Percentiles rank a stretch among this genome's conserved stretches.
Conservation (phyloP, 1,140 invertebrate species). For the Branchinecta lynchi region DNA sequence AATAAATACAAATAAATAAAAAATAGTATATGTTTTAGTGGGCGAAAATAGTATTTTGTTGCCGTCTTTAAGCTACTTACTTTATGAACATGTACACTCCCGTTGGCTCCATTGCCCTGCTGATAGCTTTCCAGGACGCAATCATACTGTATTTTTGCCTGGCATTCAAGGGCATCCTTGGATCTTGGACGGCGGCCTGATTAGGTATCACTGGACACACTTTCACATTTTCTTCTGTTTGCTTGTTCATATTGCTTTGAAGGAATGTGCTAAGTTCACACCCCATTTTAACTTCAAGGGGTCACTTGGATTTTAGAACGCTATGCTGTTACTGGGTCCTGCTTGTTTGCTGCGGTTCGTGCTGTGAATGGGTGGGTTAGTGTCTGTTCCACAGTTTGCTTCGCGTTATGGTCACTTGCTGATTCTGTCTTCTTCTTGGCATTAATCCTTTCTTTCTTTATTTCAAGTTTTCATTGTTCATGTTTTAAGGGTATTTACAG, state of each 20-base stretch:
- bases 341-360: no score
- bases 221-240: neutral
- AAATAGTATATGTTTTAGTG: constrained; percentile 12
- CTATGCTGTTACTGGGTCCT: no score
- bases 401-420: no score
- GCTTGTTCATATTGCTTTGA: neutral
- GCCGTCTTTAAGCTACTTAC: constrained; percentile 41
- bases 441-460: no score
- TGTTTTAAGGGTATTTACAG: no score
- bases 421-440: no score
- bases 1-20: neutral
- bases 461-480: no score
- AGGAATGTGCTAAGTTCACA: neutral
- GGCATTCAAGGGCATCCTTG: constrained; percentile 59
- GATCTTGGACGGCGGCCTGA: constrained; percentile 38
- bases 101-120: constrained; percentile 66
- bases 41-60: neutral
- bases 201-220: neutral
- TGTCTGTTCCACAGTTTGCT: no score
- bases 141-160: constrained; percentile 72
- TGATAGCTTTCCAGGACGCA: constrained; percentile 76
- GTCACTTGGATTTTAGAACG: no score
- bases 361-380: no score
- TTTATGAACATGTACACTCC: constrained; percentile 78
- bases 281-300: neutral